Evolutionary conservation across 2,113 vertebrate genomes (phyloP).

Genomic region (Gorilla gorilla): DNA sequence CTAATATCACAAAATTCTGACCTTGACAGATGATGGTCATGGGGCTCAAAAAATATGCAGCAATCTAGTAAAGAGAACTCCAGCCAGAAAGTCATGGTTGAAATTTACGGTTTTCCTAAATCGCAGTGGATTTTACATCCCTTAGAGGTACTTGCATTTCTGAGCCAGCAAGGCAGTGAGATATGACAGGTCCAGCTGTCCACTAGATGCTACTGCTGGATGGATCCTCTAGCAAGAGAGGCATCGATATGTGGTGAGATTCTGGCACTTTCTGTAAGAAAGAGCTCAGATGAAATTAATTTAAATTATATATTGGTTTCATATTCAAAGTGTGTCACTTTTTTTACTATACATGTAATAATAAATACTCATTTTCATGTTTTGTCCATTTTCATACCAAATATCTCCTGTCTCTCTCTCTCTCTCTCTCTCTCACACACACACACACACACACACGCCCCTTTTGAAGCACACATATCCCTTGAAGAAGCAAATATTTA

Average conservation of each 20-base stretch:
- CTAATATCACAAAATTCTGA: constrained; percentile 19
- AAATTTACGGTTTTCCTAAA: constrained; percentile 32
- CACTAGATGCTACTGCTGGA: not conserved
- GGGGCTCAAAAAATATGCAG: not conserved
- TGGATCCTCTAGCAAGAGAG: not conserved
- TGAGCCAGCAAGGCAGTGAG: constrained; percentile 19
- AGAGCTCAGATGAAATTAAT: not conserved
- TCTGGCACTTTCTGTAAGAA: not conserved
- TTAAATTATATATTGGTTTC: not conserved
- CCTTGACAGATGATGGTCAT: constrained; percentile 24
- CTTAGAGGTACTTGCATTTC: constrained; percentile 12
- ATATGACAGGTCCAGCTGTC: constrained; percentile 51
- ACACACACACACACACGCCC: not conserved
- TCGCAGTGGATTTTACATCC: constrained; percentile 51
- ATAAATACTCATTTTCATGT: not conserved
- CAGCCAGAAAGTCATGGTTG: constrained; percentile 45
- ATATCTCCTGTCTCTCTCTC: not conserved
- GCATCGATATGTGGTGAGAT: not conserved
- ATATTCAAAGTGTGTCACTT: not conserved
- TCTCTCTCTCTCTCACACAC: not conserved
- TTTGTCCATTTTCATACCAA: not conserved
- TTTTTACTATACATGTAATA: not conserved
- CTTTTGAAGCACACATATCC: not conserved
- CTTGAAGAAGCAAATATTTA: not conserved
- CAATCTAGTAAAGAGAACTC: not conserved